A percentile compares a stretch with the other conserved stretches of the same genome.
Evolutionary conservation across 1,140 invertebrate genomes (phyloP).

Genomic region (Zaprionus africanus): DNA sequence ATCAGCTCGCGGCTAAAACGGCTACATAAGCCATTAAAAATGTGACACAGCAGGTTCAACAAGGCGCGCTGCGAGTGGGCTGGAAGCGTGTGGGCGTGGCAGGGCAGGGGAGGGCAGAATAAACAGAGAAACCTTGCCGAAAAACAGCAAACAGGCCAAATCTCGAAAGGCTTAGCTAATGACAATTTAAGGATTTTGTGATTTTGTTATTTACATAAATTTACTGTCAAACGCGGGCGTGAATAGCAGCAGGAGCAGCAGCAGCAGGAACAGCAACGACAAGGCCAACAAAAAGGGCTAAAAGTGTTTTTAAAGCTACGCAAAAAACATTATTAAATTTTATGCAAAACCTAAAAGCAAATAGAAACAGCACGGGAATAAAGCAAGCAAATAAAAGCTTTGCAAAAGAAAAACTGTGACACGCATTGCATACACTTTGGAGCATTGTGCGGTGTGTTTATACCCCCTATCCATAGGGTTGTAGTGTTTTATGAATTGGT

Average conservation of each 20-base stretch:
- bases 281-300: slow-evolving; percentile 1
- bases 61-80: neutral
- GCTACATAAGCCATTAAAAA: slow-evolving; percentile 47
- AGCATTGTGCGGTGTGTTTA: neutral
- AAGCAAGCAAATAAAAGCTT: neutral
- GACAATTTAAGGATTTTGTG: slow-evolving; percentile 81
- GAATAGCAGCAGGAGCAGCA: slow-evolving; percentile 22
- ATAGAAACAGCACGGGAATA: neutral
- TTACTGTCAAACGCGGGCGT: slow-evolving; percentile 54
- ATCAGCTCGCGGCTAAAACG: slow-evolving; percentile 1
- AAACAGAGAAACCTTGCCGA: slow-evolving; percentile 19
- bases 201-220: slow-evolving; percentile 80
- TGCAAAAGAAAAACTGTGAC: neutral
- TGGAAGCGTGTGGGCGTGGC: neutral
- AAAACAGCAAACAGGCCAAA: slow-evolving; percentile 42
- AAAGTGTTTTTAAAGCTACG: slow-evolving; percentile 38
- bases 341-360: slow-evolving; percentile 33
- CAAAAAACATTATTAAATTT: slow-evolving; percentile 49
- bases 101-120: slow-evolving; percentile 11
- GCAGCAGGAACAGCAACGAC: neutral
- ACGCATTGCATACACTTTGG: neutral
- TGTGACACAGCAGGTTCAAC: neutral
- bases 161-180: slow-evolving; percentile 76
- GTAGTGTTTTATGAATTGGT: no score
- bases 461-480: no score